Evolutionary conservation across 2,113 vertebrate species (phyloP).

Genomic region (Phrynocephalus versicolor): DNA sequence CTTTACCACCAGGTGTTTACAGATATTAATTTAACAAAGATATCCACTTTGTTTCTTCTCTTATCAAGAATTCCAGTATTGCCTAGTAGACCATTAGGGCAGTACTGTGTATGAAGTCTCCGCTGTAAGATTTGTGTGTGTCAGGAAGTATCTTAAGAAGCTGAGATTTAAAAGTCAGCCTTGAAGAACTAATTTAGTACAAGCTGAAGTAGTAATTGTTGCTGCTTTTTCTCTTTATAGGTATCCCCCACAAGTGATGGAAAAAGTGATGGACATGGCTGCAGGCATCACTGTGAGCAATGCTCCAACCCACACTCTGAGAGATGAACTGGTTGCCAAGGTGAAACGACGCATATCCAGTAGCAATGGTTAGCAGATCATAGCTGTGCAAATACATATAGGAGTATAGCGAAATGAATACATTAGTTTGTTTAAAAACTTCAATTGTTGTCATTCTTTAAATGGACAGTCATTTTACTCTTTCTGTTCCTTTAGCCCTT

Average conservation of each 20-base stretch:
- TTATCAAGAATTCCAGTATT: too few relatives aligned
- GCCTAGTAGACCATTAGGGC: too few relatives aligned
- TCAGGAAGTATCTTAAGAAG: background rate
- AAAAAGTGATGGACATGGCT: constrained; percentile 90
- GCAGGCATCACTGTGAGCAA: constrained; percentile 87
- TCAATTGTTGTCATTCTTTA: constrained; percentile 10
- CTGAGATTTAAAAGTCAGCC: too few relatives aligned
- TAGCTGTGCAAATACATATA: constrained; percentile 83
- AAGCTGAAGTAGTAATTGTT: background rate
- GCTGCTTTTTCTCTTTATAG: constrained; percentile 71
- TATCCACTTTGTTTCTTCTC: too few relatives aligned
- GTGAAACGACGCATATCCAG: constrained; percentile 86
- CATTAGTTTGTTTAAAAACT: constrained; percentile 42
- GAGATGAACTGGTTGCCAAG: constrained; percentile 86
- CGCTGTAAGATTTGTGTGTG: too few relatives aligned
- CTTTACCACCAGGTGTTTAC: background rate
- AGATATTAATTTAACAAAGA: background rate
- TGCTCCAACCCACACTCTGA: constrained; percentile 81
- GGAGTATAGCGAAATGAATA: constrained; percentile 75
- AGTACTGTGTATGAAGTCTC: background rate
- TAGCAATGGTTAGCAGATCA: constrained; percentile 89
- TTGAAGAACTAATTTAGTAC: too few relatives aligned
- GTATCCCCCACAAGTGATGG: constrained; percentile 90
- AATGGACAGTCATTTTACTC: background rate
- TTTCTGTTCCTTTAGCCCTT: background rate